Evolutionary conservation across 1,140 invertebrate genomes (phyloP).

Genomic region (Drosophila repletoides): DNA sequence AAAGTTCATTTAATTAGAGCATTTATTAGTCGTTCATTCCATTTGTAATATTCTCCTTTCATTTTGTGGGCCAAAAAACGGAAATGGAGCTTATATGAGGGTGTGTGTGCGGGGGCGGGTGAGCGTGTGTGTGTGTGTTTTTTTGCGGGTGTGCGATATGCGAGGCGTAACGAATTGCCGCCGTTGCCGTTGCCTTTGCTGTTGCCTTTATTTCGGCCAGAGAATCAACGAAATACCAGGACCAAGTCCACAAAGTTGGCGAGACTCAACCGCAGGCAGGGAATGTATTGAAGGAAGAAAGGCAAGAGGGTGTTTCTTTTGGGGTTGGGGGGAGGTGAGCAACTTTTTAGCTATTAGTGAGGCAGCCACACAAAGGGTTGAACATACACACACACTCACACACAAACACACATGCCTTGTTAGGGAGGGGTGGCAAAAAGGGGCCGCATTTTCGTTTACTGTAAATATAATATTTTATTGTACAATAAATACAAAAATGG

Average conservation of each 20-base stretch:
- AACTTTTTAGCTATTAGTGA: conserved; percentile 57
- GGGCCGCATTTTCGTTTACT: conserved; percentile 59
- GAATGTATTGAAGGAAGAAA: background rate
- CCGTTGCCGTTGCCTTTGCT: conserved; percentile 26
- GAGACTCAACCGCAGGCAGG: conserved; percentile 23
- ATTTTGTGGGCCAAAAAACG: conserved; percentile 27
- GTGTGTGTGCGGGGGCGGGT: conserved; percentile 1
- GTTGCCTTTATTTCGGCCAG: conserved; percentile 48
- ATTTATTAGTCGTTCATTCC: background rate
- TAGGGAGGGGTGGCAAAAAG: background rate
- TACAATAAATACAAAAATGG: conserved; percentile 69
- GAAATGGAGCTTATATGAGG: conserved; percentile 54
- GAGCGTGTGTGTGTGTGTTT: conserved; percentile 1
- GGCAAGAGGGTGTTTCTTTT: background rate
- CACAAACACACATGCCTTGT: conserved; percentile 9
- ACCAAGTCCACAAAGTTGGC: conserved; percentile 62
- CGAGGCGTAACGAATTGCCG: conserved; percentile 63
- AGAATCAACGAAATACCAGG: conserved; percentile 69
- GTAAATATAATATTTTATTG: conserved; percentile 81
- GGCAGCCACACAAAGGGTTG: conserved; percentile 46
- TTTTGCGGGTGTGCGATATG: conserved; percentile 49
- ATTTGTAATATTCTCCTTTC: background rate
- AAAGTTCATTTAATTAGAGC: background rate
- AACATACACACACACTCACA: conserved; percentile 13
- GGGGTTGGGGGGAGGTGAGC: conserved; percentile 3